Evolutionary conservation across 1,140 invertebrate genomes (phyloP), one percentile per base, ranked within the genome.

Genomic region (Pseudachorutes palmiensis): DNA sequence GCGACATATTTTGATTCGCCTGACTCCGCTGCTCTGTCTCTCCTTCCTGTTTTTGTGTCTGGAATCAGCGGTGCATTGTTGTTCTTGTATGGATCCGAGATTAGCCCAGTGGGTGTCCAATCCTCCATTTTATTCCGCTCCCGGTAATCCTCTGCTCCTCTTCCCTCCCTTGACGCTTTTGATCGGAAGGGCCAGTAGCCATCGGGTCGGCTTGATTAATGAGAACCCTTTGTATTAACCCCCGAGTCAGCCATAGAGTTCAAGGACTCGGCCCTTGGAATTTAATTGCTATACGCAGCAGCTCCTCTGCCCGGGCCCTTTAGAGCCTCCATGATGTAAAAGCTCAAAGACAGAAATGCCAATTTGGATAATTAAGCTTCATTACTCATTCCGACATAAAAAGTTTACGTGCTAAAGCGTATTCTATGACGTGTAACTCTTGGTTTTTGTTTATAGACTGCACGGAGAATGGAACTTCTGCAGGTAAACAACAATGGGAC

Each of bases 281-380:
- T 45, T 45, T 45, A 45, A 45, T n/a, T n/a, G n/a, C n/a, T n/a
- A n/a, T n/a, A n/a, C n/a, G n/a, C n/a, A n/a, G n/a, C n/a, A n/a
- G n/a, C n/a, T n/a, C n/a, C n/a, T n/a, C n/a, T n/a, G n/a, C n/a
- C n/a, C n/a, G 36, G 36, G 19, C 19, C 19, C 9, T 45, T 45
- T 19, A 45, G 36, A 45, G 36, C 19, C 36, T 14, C 51, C 24
- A 3, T 55, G 9, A 55, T 55, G 14, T 22, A 55, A 12, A 55
- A 26, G 36, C 9, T 12, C 9, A 22, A 55, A 55, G 51, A 55
- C 12, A 55, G 24, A 61, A 61, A 61, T 63, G 61, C 61, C 61
- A 63, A 63, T 63, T 63, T 63, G 33, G 61, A 41, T 63, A 63
- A 63, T 63, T 63, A 63, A 63, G 61, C 31, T 41, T 63, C 61